These are phyloP conservation scores for Gouania willdenowi DNA, from an alignment of 2,797 vertebrate species.

Conservation along the genomic window DNA sequence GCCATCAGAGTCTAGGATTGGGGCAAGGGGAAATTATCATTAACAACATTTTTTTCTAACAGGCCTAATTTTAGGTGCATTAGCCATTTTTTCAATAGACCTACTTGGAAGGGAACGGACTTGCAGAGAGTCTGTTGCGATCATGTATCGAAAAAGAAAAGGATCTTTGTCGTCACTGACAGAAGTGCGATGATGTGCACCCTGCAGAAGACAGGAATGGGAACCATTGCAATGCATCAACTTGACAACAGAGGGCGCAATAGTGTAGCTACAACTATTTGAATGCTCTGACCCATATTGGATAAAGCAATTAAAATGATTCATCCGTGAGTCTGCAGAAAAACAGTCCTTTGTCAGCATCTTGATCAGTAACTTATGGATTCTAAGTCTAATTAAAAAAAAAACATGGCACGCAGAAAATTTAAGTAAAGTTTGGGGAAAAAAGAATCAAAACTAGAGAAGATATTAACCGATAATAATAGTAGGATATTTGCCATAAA, in stretches of 20 bases:
- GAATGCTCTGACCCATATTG: too few relatives aligned
- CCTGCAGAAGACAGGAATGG: conserved; percentile 63
- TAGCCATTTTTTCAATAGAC: conserved; percentile 12
- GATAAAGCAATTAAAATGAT: too few relatives aligned
- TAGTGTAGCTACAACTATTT: conserved; percentile 12
- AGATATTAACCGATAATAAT: too few relatives aligned
- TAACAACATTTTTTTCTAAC: too few relatives aligned
- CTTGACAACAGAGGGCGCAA: conserved; percentile 36
- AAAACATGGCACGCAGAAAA: too few relatives aligned
- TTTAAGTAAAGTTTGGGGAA: too few relatives aligned
- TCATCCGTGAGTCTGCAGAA: too few relatives aligned
- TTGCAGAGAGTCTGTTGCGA: conserved; percentile 89
- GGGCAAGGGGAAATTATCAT: background rate
- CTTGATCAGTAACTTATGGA: too few relatives aligned
- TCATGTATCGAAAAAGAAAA: conserved; percentile 95
- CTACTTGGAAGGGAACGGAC: conserved; percentile 83
- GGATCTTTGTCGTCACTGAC: conserved; percentile 89
- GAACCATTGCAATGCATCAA: conserved; percentile 22
- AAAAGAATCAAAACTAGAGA: too few relatives aligned
- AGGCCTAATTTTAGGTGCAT: background rate
- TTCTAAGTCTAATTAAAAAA: too few relatives aligned
- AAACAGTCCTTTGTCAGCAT: too few relatives aligned
- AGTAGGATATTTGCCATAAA: too few relatives aligned
- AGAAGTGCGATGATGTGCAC: conserved; percentile 83
- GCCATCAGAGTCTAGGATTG: conserved; percentile 83